These are phyloP conservation scores for Eupithecia abbreviata DNA, from an alignment of 2,888 invertebrate genomes.

Conservation along the genomic window DNA sequence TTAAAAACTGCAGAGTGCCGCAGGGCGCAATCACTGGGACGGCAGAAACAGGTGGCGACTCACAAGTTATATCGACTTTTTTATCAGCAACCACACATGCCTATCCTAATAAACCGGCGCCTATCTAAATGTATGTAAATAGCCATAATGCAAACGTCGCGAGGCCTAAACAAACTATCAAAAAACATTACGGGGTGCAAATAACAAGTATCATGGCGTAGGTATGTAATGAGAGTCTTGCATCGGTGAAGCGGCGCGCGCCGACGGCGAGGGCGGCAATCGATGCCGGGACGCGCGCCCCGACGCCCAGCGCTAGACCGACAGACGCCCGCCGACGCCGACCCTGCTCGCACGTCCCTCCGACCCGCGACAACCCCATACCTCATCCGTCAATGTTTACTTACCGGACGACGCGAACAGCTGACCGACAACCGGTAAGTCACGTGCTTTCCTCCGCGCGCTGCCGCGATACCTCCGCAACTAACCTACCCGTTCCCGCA, in stretches of 20 bases:
- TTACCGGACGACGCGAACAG: slow-evolving; percentile 79
- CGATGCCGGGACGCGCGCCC: slow-evolving; percentile 83
- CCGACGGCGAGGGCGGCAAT: slow-evolving; percentile 79
- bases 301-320: slow-evolving; percentile 82
- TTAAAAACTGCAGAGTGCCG: slow-evolving; percentile 57
- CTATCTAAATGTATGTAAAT: slow-evolving; percentile 57
- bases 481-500: slow-evolving; percentile 40
- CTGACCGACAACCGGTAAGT: slow-evolving; percentile 83
- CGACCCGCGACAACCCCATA: slow-evolving; percentile 65
- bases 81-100: slow-evolving; percentile 58
- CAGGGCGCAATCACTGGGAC: slow-evolving; percentile 60
- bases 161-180: slow-evolving; percentile 76
- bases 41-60: slow-evolving; percentile 66
- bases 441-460: slow-evolving; percentile 69
- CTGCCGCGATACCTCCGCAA: slow-evolving; percentile 40
- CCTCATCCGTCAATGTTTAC: slow-evolving; percentile 80
- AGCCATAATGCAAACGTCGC: slow-evolving; percentile 55
- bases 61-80: slow-evolving; percentile 63
- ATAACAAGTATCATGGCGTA: slow-evolving; percentile 80
- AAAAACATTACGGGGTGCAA: slow-evolving; percentile 83
- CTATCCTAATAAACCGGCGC: slow-evolving; percentile 49
- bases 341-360: slow-evolving; percentile 73
- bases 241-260: slow-evolving; percentile 79
- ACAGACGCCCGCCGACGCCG: slow-evolving; percentile 84
- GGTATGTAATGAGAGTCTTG: slow-evolving; percentile 81